Conservation (phyloP, 2,888 invertebrate genomes). For the Argyra leucocephala region DNA sequence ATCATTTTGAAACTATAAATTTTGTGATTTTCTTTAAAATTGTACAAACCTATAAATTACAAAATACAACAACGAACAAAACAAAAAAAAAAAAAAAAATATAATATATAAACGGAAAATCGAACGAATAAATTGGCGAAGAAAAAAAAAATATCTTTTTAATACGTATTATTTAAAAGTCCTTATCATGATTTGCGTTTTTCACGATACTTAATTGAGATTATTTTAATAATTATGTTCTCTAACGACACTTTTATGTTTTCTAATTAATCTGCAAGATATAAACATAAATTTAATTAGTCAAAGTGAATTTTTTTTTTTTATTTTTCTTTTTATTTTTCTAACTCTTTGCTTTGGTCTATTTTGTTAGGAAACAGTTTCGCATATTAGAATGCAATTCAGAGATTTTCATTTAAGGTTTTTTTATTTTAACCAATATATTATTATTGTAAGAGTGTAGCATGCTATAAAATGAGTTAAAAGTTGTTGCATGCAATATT, state of each 20-base stretch:
- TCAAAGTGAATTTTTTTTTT: background rate
- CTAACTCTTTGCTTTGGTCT: background rate
- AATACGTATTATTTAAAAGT: slow-evolving; percentile 12
- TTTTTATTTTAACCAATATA: too few species aligned
- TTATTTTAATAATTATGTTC: slow-evolving; percentile 44
- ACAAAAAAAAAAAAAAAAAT: too few species aligned
- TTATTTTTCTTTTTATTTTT: background rate
- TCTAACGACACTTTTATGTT: slow-evolving; percentile 41
- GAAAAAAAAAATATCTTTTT: background rate
- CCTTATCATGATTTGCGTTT: slow-evolving; percentile 20
- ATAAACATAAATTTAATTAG: slow-evolving; percentile 25
- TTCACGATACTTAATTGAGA: slow-evolving; percentile 35
- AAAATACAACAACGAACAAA: too few species aligned
- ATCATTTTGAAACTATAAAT: slow-evolving; percentile 3
- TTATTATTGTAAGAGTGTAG: too few species aligned
- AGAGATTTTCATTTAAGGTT: too few species aligned
- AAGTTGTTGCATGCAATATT: too few species aligned
- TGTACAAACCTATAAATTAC: background rate
- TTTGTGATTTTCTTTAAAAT: background rate
- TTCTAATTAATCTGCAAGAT: slow-evolving; percentile 37
- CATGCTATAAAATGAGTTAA: too few species aligned
- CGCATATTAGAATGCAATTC: too few species aligned
- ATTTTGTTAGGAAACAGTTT: too few species aligned
- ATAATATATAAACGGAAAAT: too few species aligned
- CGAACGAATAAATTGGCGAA: too few species aligned